phyloP scores from a whole-genome alignment of 2,888 invertebrate genomes.

The Stenichneumon culpator region DNA sequence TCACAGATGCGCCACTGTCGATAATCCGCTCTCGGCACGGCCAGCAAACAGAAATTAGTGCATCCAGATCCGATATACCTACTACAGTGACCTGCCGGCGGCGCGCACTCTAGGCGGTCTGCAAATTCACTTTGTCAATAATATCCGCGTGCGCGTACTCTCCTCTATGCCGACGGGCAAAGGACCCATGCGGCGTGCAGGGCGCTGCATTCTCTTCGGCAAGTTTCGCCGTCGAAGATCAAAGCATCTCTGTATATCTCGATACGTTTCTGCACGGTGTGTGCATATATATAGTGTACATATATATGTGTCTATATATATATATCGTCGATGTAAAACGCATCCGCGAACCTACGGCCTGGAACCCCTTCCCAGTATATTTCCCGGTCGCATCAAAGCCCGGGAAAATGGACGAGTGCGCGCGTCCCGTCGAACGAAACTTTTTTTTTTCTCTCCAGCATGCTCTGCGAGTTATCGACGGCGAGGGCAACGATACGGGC shows the following conservation, averaged over 20 bases:
- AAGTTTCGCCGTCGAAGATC: slow-evolving; percentile 65
- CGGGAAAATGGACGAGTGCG: slow-evolving; percentile 62
- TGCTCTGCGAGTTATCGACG: slow-evolving; percentile 37
- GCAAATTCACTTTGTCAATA: slow-evolving; percentile 69
- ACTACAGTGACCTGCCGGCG: slow-evolving; percentile 39
- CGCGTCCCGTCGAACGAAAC: slow-evolving; percentile 24
- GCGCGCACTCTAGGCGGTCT: slow-evolving; percentile 57
- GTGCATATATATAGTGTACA: background rate
- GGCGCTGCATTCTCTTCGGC: slow-evolving; percentile 60
- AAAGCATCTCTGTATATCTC: slow-evolving; percentile 61
- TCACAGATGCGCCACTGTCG: background rate
- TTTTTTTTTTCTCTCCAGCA: slow-evolving; percentile 29
- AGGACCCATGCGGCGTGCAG: slow-evolving; percentile 49
- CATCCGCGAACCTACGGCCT: slow-evolving; percentile 42
- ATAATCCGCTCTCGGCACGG: slow-evolving; percentile 5
- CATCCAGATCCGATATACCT: slow-evolving; percentile 35
- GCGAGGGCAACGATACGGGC: slow-evolving; percentile 30
- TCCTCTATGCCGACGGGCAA: slow-evolving; percentile 43
- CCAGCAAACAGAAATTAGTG: slow-evolving; percentile 58
- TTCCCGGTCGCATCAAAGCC: slow-evolving; percentile 64
- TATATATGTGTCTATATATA: background rate
- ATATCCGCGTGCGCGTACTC: slow-evolving; percentile 44
- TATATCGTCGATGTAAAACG: slow-evolving; percentile 61
- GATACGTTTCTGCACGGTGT: slow-evolving; percentile 21
- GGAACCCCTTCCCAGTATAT: slow-evolving; percentile 39